Percentiles rank a stretch among this genome's conserved stretches.
phyloP scores from a whole-genome alignment of 2,888 invertebrate genomes.

The Harpalus rufipes region DNA sequence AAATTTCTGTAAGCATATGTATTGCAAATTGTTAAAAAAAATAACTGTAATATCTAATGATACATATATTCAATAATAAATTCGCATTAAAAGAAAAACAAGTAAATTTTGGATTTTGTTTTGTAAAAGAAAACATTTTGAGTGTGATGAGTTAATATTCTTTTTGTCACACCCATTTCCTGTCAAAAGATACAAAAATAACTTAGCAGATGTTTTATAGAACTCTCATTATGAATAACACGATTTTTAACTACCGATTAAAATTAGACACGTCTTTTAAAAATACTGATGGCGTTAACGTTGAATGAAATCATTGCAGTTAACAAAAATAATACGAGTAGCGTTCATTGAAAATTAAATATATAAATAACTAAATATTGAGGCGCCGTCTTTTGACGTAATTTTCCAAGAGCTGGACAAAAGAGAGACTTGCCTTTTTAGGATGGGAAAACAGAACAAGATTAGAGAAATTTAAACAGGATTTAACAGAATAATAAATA shows the following conservation, averaged over 20 bases:
- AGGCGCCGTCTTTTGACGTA: conserved; percentile 24
- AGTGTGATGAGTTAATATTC: conserved; percentile 17
- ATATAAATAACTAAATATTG: conserved; percentile 4
- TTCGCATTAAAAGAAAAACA: no score
- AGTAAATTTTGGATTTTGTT: background rate
- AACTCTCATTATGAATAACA: conserved; percentile 35
- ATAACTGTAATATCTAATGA: no score
- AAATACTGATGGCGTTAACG: conserved; percentile 43
- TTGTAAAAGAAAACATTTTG: background rate
- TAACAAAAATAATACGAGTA: conserved; percentile 6
- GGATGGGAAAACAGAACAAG: background rate
- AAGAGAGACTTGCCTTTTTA: conserved; percentile 9
- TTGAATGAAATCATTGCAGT: conserved; percentile 22
- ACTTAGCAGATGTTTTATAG: conserved; percentile 39
- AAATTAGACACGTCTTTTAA: conserved; percentile 38
- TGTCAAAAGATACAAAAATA: conserved; percentile 23
- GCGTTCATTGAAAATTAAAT: conserved; percentile 34
- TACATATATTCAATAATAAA: no score
- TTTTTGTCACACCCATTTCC: conserved; percentile 22
- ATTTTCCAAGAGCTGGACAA: conserved; percentile 2
- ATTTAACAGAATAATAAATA: background rate
- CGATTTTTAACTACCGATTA: conserved; percentile 25
- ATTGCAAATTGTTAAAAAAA: no score
- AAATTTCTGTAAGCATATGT: no score
- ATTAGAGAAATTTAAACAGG: conserved; percentile 2